Percentiles rank a stretch among this genome's conserved stretches.
These are phyloP conservation scores for Ametastegia equiseti DNA, from an alignment of 2,888 invertebrate species.

Conservation along the genomic window DNA sequence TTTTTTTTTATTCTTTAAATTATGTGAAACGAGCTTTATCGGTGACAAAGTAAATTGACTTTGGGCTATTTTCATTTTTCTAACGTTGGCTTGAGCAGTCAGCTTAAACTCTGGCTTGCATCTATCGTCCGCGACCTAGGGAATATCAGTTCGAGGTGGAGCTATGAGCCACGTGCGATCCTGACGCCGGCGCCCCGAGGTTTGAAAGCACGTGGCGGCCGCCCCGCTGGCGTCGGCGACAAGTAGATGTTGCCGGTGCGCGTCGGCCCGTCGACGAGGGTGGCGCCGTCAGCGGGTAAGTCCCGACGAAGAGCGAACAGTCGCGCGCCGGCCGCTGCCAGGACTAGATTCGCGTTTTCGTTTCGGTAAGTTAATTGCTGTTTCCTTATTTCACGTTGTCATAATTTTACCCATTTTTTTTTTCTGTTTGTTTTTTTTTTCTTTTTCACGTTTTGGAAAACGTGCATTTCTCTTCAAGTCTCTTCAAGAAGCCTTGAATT, in stretches of 20 bases:
- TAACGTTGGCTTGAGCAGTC: no score
- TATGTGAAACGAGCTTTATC: no score
- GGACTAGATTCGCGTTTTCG: constrained; percentile 65
- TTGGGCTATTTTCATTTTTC: no score
- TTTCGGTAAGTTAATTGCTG: constrained; percentile 38
- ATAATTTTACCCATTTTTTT: not conserved
- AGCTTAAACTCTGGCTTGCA: not conserved
- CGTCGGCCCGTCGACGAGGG: constrained; percentile 56
- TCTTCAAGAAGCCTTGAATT: no score
- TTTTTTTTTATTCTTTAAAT: no score
- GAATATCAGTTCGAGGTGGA: constrained; percentile 13
- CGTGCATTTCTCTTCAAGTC: no score
- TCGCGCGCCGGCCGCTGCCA: constrained; percentile 75
- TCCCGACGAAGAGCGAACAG: constrained; percentile 62
- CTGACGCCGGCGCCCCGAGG: constrained; percentile 50
- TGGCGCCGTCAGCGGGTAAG: constrained; percentile 43
- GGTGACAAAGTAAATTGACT: no score
- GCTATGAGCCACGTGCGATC: constrained; percentile 21
- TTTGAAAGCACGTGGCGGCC: constrained; percentile 62
- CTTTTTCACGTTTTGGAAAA: not conserved
- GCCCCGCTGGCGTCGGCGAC: constrained; percentile 56
- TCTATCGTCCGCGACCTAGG: constrained; percentile 26
- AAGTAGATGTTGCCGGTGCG: constrained; percentile 50
- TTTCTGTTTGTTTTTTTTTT: not conserved
- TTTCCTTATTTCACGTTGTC: not conserved